phyloP scores from a whole-genome alignment of 1,140 invertebrate species.

The Eumaeus atala region DNA sequence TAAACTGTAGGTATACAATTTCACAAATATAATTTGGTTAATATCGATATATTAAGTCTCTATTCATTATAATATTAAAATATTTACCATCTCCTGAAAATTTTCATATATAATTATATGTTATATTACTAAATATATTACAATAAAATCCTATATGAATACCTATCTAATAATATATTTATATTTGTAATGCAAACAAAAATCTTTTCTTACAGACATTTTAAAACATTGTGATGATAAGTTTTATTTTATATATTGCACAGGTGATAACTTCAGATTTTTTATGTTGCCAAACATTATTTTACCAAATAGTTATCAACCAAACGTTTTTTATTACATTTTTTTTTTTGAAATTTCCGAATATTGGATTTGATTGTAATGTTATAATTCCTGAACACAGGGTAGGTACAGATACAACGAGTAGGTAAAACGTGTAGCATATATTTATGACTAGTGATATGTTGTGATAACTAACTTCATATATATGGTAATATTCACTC shows the following conservation, averaged over 20 bases:
- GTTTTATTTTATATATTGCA: not conserved
- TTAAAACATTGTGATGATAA: constrained; percentile 1
- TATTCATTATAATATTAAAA: no score
- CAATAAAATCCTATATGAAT: no score
- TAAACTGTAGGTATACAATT: no score
- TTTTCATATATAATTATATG: no score
- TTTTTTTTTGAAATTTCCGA: constrained; percentile 12
- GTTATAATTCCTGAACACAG: constrained; percentile 63
- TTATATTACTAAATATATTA: no score
- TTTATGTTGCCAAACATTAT: constrained; percentile 22
- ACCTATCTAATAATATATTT: not conserved
- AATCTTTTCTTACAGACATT: constrained; percentile 34
- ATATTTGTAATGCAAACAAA: constrained; percentile 12
- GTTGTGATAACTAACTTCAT: constrained; percentile 49
- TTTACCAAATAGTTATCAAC: constrained; percentile 12
- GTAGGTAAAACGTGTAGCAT: constrained; percentile 39
- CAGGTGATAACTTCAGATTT: constrained; percentile 44
- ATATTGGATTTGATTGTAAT: constrained; percentile 39
- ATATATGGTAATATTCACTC: constrained; percentile 16
- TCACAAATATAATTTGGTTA: no score
- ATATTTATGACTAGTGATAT: constrained; percentile 70
- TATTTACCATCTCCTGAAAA: no score
- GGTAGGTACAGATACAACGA: constrained; percentile 57
- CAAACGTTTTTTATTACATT: no score
- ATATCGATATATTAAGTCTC: no score